phyloP scores from a whole-genome alignment of 2,888 invertebrate genomes.

The Steinernema carpocapsae region DNA sequence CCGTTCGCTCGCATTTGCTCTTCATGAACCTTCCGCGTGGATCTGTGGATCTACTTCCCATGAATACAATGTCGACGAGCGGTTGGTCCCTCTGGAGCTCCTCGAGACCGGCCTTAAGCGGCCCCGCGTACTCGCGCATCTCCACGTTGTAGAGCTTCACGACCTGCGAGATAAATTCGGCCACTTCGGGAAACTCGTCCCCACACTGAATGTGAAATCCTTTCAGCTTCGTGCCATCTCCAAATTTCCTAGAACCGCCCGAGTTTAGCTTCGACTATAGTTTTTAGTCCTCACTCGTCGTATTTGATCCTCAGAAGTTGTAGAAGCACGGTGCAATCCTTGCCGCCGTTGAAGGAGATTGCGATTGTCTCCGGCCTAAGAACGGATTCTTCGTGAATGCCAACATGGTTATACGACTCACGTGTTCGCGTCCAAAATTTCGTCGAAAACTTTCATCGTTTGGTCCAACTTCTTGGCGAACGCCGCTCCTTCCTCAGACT shows the following conservation, averaged over 20 bases:
- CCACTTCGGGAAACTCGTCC: slow-evolving; percentile 83
- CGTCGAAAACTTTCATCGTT: slow-evolving; percentile 69
- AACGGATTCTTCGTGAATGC: slow-evolving; percentile 10
- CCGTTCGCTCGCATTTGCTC: slow-evolving; percentile 74
- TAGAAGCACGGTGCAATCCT: slow-evolving; percentile 92
- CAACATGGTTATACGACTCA: slow-evolving; percentile 39
- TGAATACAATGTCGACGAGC: slow-evolving; percentile 81
- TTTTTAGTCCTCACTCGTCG: slow-evolving; percentile 51
- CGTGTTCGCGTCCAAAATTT: slow-evolving; percentile 65
- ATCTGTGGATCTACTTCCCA: slow-evolving; percentile 83
- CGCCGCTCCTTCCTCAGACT: slow-evolving; percentile 46
- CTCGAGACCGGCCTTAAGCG: slow-evolving; percentile 79
- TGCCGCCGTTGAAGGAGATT: slow-evolving; percentile 95
- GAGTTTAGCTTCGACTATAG: not conserved
- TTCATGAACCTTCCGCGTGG: slow-evolving; percentile 48
- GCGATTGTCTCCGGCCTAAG: slow-evolving; percentile 81
- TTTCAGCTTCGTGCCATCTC: slow-evolving; percentile 66
- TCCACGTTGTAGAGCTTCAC: slow-evolving; percentile 76
- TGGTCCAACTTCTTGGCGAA: slow-evolving; percentile 55
- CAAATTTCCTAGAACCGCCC: slow-evolving; percentile 55
- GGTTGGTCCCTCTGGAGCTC: slow-evolving; percentile 74
- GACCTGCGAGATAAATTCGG: slow-evolving; percentile 79
- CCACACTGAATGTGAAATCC: slow-evolving; percentile 82
- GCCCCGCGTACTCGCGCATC: slow-evolving; percentile 76
- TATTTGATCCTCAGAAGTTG: slow-evolving; percentile 73